These are phyloP conservation scores for Dermatophagoides farinae DNA, from an alignment of 1,140 invertebrate genomes.

Conservation along the genomic window DNA sequence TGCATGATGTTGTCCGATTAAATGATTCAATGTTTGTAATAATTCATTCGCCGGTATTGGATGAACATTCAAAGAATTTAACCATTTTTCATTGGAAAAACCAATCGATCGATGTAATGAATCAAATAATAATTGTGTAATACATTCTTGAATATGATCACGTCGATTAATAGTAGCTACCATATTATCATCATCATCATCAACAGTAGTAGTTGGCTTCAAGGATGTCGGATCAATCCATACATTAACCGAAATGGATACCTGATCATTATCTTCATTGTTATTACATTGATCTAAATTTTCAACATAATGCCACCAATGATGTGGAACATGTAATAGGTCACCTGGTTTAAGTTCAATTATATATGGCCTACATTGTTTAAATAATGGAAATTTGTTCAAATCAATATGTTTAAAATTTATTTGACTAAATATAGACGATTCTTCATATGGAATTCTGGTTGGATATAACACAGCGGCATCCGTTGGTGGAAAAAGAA, in stretches of 20 bases:
- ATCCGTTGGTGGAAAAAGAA: slow-evolving; percentile 64
- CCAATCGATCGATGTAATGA: too few relatives aligned
- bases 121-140: too few relatives aligned
- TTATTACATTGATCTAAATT: not conserved
- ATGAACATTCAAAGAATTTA: not conserved
- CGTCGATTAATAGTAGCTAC: too few relatives aligned
- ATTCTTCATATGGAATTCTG: slow-evolving; percentile 86
- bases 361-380: slow-evolving; percentile 26
- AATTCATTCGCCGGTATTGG: not conserved
- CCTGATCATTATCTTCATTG: slow-evolving; percentile 2
- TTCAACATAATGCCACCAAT: slow-evolving; percentile 40
- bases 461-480: slow-evolving; percentile 45
- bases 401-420: slow-evolving; percentile 37
- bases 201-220: too few relatives aligned
- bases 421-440: slow-evolving; percentile 69
- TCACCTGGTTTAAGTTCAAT: slow-evolving; percentile 33
- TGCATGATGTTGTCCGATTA: too few relatives aligned
- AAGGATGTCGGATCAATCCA: not conserved
- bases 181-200: not conserved
- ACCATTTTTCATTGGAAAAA: too few relatives aligned
- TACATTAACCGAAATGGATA: slow-evolving; percentile 14
- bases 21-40: not conserved
- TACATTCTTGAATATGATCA: too few relatives aligned
- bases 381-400: slow-evolving; percentile 23
- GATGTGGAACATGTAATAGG: slow-evolving; percentile 38